A percentile compares a stretch with the other conserved stretches of the same genome.
phyloP scores from a whole-genome alignment of 1,140 invertebrate species.

The Halesus radiatus region DNA sequence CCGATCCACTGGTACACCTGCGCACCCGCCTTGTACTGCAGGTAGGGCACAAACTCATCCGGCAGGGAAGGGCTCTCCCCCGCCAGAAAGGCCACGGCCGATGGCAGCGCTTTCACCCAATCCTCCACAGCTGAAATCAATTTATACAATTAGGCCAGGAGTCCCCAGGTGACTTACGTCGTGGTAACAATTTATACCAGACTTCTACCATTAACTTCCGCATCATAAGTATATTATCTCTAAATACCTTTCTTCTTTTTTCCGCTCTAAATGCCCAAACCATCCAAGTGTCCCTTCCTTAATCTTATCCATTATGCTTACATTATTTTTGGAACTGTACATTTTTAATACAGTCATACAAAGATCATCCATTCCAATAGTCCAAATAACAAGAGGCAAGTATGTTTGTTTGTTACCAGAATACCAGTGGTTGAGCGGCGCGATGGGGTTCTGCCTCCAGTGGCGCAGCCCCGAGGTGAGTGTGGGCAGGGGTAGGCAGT shows the following conservation, averaged over 20 bases:
- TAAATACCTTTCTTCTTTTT: too few species aligned
- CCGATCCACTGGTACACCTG: slow-evolving; percentile 95
- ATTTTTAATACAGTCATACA: too few species aligned
- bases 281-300: too few species aligned
- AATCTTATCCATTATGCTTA: too few species aligned
- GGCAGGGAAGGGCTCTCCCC: slow-evolving; percentile 87
- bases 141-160: slow-evolving; percentile 37
- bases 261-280: too few species aligned
- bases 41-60: slow-evolving; percentile 92
- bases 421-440: slow-evolving; percentile 87
- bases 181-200: too few species aligned
- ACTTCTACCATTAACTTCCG: too few species aligned
- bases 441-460: slow-evolving; percentile 87
- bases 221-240: too few species aligned
- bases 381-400: too few species aligned
- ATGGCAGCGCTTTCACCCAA: slow-evolving; percentile 84
- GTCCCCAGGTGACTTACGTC: too few species aligned
- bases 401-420: slow-evolving; percentile 46
- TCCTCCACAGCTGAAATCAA: slow-evolving; percentile 71
- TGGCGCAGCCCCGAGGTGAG: slow-evolving; percentile 82
- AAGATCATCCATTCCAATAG: too few species aligned
- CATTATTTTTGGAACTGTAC: too few species aligned
- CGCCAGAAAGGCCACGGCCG: slow-evolving; percentile 88
- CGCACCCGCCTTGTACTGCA: slow-evolving; percentile 86
- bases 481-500: slow-evolving; percentile 80